Evolutionary conservation across 2,113 vertebrate genomes (phyloP).

Genomic region (Psophia crepitans): DNA sequence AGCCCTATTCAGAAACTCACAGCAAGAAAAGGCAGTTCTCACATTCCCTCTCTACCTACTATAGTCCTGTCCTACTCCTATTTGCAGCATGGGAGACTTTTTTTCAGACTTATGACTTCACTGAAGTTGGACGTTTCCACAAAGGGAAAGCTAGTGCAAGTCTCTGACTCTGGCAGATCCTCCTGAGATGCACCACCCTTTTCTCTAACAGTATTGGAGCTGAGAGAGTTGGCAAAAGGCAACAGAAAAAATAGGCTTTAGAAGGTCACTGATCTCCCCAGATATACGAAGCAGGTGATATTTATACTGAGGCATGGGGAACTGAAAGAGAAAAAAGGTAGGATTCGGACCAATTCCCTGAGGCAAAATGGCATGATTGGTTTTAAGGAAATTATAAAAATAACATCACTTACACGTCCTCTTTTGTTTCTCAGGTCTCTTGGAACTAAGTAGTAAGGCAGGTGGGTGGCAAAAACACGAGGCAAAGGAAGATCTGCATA

Average conservation of each 20-base stretch:
- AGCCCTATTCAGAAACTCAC: background rate
- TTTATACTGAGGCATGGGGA: background rate
- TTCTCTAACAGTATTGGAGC: background rate
- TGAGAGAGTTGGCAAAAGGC: background rate
- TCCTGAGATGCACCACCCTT: background rate
- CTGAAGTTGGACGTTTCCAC: background rate
- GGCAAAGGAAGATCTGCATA: background rate
- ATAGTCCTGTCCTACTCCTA: fast-evolving
- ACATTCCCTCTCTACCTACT: background rate
- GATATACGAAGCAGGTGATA: background rate
- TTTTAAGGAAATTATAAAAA: background rate
- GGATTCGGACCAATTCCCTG: background rate
- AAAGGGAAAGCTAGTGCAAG: background rate
- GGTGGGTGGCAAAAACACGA: conserved; percentile 44
- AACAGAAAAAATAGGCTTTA: background rate
- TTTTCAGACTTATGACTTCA: background rate
- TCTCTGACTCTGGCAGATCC: background rate
- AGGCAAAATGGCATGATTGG: background rate
- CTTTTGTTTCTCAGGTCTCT: conserved; percentile 51
- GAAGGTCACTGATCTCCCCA: background rate
- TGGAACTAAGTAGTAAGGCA: conserved; percentile 63
- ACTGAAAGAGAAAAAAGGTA: background rate
- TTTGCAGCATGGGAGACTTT: background rate
- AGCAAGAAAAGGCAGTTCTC: background rate
- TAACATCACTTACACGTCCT: conserved; percentile 29